Evolutionary conservation across 2,113 vertebrate species (phyloP), one percentile per base, ranked within the genome.

Genomic region (Aix galericulata): DNA sequence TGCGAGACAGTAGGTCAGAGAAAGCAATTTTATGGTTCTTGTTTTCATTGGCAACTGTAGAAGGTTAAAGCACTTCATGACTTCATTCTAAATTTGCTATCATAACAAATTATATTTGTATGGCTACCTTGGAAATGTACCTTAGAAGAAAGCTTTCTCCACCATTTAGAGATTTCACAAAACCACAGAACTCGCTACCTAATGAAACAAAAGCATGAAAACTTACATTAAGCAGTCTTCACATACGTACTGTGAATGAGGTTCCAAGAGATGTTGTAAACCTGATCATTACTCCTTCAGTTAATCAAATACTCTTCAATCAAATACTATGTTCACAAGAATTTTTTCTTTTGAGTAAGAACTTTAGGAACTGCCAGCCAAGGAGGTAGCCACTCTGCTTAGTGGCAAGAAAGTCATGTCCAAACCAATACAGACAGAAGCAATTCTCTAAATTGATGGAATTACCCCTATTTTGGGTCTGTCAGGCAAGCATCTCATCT

Each of bases 11-110:
- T 20, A 89, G 83, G 92, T 94, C 62, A 94, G 74, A 96, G 80
- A 93, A 95, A 85, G 80, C 55, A 95, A 93, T 96, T 97, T 94
- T 82, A 71, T 21, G 7, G 83, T 84, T 97, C 93, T 97, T 98
- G 96, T 97, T 98, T 98, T 97, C 96, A 88, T 79, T 97, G 96
- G 94, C 94, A 97, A 88, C 42, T 92, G 82, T 17, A 93, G 82
- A 72, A 96, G 64, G 92, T 96, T 96, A 97, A 97, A 96, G 66
- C 26, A 68, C 59, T 94, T 86, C 23, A 83, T 95, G 58, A 96
- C 88, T 97, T 93, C 91, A 97, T 83, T 75, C 68, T 15, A 21
- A 96, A 94, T 96, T 77, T 93, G 32, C 77, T 93, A 74, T 73
- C 89, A 77, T 93, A 95, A 94, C 48, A 91, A 96, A 63, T 58